phyloP scores from a whole-genome alignment of 2,113 vertebrate species.

The Planiliza haematocheilus region DNA sequence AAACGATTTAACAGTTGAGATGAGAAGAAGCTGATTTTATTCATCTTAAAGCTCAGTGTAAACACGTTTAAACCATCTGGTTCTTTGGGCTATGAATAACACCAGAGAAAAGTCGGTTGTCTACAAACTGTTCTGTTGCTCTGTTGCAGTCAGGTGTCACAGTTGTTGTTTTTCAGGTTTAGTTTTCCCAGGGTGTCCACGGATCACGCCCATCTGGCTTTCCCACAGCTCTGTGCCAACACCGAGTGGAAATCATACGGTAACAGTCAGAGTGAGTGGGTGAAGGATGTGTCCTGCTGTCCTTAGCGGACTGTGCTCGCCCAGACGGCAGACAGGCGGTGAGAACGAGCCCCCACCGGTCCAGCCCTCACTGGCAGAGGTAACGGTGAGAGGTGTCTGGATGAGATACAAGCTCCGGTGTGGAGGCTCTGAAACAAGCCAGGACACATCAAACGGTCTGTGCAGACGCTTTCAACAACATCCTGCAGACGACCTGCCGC shows the following conservation, averaged over 20 bases:
- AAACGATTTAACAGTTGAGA: no score
- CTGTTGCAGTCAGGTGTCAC: background rate
- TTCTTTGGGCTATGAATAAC: background rate
- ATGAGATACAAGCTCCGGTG: background rate
- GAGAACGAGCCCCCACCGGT: background rate
- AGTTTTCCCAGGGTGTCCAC: background rate
- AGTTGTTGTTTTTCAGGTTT: conserved; percentile 32
- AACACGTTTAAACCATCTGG: background rate
- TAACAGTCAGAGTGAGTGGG: conserved; percentile 1
- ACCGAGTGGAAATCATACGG: background rate
- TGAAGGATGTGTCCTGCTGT: background rate
- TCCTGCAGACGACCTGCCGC: background rate
- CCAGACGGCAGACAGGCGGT: conserved; percentile 8
- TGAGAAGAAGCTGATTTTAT: no score
- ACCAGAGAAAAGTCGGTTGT: background rate
- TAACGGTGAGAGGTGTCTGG: conserved; percentile 24
- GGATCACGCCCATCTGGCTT: background rate
- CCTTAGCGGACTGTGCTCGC: conserved; percentile 5
- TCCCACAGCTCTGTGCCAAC: conserved; percentile 26
- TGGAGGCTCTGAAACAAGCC: conserved; percentile 43
- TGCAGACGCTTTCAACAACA: conserved; percentile 22
- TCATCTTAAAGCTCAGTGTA: no score
- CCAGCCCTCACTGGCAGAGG: conserved; percentile 4
- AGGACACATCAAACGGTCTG: conserved; percentile 28
- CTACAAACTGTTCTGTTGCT: background rate